Evolutionary conservation across 2,888 invertebrate genomes (phyloP).

Genomic region (Drosophila vallismaia): DNA sequence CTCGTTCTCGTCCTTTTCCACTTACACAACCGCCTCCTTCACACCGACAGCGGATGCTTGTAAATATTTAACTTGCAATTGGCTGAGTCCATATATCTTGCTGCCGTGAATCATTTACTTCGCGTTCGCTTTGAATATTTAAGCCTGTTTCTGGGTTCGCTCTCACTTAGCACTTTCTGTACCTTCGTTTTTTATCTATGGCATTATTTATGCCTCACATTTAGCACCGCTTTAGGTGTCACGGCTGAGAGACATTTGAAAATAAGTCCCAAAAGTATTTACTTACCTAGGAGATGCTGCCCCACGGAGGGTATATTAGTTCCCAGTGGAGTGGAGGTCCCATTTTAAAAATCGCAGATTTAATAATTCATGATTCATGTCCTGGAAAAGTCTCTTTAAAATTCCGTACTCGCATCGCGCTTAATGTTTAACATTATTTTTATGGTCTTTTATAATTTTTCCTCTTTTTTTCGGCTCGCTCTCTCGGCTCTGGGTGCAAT

Average conservation of each 20-base stretch:
- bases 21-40: not conserved
- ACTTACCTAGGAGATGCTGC: not conserved
- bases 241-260: conserved; percentile 50
- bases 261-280: conserved; percentile 52
- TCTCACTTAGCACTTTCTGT: conserved; percentile 9
- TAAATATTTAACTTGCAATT: conserved; percentile 73
- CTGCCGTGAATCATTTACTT: conserved; percentile 63
- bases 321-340: not conserved
- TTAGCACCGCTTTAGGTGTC: conserved; percentile 46
- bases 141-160: conserved; percentile 26
- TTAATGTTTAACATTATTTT: conserved; percentile 26
- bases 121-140: conserved; percentile 52
- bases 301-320: conserved; percentile 6
- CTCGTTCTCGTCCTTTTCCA: not conserved
- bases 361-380: not conserved
- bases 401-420: not conserved
- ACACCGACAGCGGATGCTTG: conserved; percentile 25
- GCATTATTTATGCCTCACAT: conserved; percentile 61
- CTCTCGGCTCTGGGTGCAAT: conserved; percentile 53
- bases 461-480: conserved; percentile 10
- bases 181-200: conserved; percentile 39
- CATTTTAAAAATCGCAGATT: not conserved
- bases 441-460: conserved; percentile 32
- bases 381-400: not conserved
- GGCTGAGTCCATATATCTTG: conserved; percentile 48